Base-by-base conservation (phyloP, 2,888 invertebrate species). In the Graphium colonna region DNA sequence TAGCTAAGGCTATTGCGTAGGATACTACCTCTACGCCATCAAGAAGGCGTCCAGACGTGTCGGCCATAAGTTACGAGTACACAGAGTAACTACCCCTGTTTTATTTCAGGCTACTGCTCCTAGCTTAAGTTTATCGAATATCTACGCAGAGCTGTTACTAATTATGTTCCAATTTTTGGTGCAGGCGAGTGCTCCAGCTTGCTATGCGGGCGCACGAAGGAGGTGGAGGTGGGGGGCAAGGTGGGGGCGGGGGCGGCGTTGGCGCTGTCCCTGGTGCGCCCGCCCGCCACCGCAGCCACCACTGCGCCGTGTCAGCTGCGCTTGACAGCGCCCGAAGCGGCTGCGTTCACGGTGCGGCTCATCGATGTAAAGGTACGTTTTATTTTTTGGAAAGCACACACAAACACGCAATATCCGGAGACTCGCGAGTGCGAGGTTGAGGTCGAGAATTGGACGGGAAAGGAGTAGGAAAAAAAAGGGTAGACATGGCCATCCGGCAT, bases 161-260 rank as follows among this genome's bases (percentile, higher is more conserved):
- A 28, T 28, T 7, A 28, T 28, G 9, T 39, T 7, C 8, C 9
- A 18, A 7, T 33, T 18, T 40, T 12, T 51, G 21, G 51, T 47
- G 2, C 74, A 88, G 89, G 77, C 45, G 63, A 73, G 21, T 74
- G 79, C 66, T 87, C 88, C 60, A 88, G 87, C 67, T 75, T 89
- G 56, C 79, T 89, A 76, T 89, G 89, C 67, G 89, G 89, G 44
- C 79, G 80, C 48, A 84, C 80, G 56, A 85, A 85, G 65, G 81
- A 83, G 61, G 73, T 87, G 50, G 86, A 86, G 65, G 57, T 89
- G 52, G 88, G 88, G 42, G 74, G 71, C 59, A 71, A 67, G 52
- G 71, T 69, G 40, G 79, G 79, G 55, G 80, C 82, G 1, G 85
- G 86, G 52, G 77, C 84, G 28, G 88, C 88, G 0, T 69, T 87